These are phyloP conservation scores for Steinernema khuongi DNA, from an alignment of 1,140 invertebrate species.

Conservation along the genomic window DNA sequence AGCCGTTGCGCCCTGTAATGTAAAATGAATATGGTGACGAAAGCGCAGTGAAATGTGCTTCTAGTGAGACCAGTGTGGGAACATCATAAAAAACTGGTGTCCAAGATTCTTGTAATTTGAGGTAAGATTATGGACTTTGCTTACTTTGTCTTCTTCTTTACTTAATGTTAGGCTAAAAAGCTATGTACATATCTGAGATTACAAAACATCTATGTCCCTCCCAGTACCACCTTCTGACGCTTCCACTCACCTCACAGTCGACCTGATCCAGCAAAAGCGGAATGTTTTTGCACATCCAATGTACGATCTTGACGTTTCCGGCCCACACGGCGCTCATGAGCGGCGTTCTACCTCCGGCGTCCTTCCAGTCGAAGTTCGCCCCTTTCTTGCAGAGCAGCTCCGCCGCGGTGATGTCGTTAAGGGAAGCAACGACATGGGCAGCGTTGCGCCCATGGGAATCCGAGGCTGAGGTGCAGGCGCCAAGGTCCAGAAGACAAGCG, in stretches of 20 bases:
- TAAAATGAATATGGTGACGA: background rate
- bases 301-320: conserved; percentile 20
- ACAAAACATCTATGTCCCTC: no score
- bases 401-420: conserved; percentile 32
- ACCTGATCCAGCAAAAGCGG: conserved; percentile 29
- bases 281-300: conserved; percentile 25
- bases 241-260: conserved; percentile 36
- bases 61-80: no score
- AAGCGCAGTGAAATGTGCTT: no score
- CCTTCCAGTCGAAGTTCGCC: conserved; percentile 29
- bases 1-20: conserved; percentile 34
- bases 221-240: no score
- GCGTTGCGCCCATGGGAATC: conserved; percentile 31
- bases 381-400: conserved; percentile 28
- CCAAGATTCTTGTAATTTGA: no score
- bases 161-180: no score
- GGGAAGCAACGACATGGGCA: conserved; percentile 24
- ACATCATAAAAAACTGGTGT: no score
- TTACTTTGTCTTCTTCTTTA: no score
- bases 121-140: no score
- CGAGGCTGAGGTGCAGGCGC: conserved; percentile 15
- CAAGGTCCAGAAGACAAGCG: conserved; percentile 16
- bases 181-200: no score
- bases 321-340: conserved; percentile 38
- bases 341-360: conserved; percentile 32